Conservation (phyloP, 1,140 invertebrate species). For the Tyrophagus putrescentiae region DNA sequence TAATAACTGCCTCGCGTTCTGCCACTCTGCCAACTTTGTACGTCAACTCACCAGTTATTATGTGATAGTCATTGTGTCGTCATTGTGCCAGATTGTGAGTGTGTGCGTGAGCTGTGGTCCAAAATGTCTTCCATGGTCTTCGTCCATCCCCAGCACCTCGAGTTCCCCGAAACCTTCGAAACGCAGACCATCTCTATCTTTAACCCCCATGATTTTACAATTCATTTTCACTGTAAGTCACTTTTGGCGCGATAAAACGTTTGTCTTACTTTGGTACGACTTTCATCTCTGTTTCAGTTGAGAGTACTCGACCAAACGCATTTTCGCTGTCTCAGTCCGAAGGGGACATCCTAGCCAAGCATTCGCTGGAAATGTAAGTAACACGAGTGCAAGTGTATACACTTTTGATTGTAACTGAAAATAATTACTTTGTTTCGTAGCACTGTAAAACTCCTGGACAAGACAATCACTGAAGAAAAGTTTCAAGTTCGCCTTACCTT, state of each 20-base stretch:
- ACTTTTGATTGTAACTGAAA: background rate
- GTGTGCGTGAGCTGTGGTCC: background rate
- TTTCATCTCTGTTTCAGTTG: constrained; percentile 2
- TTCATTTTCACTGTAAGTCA: constrained; percentile 10
- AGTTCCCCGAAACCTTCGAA: background rate
- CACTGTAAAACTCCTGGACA: background rate
- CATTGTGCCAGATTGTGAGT: background rate
- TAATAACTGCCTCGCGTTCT: too few relatives aligned
- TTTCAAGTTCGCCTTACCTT: constrained; percentile 1
- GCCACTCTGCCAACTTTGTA: background rate
- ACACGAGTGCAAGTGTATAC: background rate
- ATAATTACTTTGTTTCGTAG: background rate
- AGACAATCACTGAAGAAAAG: constrained; percentile 16
- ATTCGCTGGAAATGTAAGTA: constrained; percentile 20
- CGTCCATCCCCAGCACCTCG: constrained; percentile 4
- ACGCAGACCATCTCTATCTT: constrained; percentile 1
- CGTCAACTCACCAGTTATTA: background rate
- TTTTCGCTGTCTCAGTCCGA: constrained; percentile 10
- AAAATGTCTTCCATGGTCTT: constrained; percentile 11
- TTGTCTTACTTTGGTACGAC: background rate
- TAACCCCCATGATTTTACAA: constrained; percentile 17
- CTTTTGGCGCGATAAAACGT: background rate
- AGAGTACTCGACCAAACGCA: constrained; percentile 1
- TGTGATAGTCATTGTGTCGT: background rate
- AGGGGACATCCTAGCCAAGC: background rate